Evolutionary conservation across 2,113 vertebrate genomes (phyloP).

Genomic region (Amblyornis subalaris): DNA sequence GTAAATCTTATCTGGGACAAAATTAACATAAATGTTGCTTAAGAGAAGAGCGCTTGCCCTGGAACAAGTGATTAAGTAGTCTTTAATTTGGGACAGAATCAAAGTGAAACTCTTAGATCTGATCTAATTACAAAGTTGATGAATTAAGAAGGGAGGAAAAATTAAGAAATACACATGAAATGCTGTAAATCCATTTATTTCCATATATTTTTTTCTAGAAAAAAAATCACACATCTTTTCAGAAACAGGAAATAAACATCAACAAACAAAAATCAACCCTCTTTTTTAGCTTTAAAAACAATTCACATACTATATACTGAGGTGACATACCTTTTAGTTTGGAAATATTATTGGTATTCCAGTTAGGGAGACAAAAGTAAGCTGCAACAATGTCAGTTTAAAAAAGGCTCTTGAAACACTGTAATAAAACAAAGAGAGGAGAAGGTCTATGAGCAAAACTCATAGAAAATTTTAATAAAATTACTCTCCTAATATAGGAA

Average conservation of each 20-base stretch:
- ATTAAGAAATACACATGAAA: background rate
- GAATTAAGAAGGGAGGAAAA: background rate
- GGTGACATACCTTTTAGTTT: background rate
- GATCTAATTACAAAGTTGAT: background rate
- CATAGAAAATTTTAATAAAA: background rate
- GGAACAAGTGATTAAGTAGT: background rate
- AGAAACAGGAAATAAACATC: background rate
- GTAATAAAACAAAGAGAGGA: background rate
- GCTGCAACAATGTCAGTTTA: background rate
- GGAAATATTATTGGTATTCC: background rate
- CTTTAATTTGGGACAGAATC: background rate
- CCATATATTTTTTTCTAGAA: background rate
- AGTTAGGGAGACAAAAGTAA: background rate
- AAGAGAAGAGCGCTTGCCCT: background rate
- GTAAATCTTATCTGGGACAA: background rate
- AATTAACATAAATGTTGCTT: background rate
- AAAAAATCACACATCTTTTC: background rate
- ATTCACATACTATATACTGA: background rate
- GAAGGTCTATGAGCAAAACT: background rate
- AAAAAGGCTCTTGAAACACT: background rate
- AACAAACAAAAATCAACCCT: background rate
- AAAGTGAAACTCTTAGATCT: background rate
- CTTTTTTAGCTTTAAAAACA: background rate
- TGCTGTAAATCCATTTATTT: background rate
- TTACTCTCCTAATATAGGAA: background rate